Evolutionary conservation across 2,797 vertebrate species (phyloP).

Genomic region (Uromys caudimaculatus): DNA sequence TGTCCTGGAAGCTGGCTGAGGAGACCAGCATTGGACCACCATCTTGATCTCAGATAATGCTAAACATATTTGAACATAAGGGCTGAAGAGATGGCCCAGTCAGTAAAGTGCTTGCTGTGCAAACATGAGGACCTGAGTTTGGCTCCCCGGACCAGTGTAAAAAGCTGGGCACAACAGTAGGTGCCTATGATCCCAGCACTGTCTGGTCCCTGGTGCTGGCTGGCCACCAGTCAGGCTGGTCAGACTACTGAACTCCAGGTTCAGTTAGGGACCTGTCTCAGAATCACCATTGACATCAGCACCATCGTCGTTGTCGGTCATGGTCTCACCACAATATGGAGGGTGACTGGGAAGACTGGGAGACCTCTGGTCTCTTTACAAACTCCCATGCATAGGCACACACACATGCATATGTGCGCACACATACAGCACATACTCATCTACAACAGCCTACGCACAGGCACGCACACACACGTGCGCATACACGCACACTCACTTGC

Average conservation of each 20-base stretch:
- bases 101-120: too few relatives aligned
- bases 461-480: background rate
- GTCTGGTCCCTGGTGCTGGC: background rate
- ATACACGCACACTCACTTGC: background rate
- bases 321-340: background rate
- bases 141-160: background rate
- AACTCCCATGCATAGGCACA: background rate
- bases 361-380: background rate
- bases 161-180: background rate
- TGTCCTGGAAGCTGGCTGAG: background rate
- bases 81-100: background rate
- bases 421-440: background rate
- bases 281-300: background rate
- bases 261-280: background rate
- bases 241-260: background rate
- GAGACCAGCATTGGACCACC: background rate
- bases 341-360: background rate
- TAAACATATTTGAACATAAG: background rate
- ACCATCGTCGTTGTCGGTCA: background rate
- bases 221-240: background rate
- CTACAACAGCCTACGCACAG: background rate
- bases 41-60: too few relatives aligned
- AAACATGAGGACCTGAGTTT: background rate
- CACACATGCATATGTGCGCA: background rate
- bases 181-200: background rate